These are phyloP conservation scores for Caradrina kadenii DNA, from an alignment of 2,888 invertebrate genomes.

Conservation along the genomic window DNA sequence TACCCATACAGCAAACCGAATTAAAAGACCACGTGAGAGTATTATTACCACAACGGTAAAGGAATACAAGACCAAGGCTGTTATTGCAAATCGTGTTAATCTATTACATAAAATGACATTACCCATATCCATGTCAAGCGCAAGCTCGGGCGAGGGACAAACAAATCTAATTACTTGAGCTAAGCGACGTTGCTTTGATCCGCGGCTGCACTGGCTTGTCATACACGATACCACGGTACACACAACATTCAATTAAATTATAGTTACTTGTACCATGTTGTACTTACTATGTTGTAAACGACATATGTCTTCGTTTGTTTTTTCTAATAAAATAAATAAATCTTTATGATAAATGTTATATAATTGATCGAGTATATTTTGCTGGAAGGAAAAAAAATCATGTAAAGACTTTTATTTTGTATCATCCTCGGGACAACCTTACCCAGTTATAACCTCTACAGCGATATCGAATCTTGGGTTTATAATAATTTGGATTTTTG, in stretches of 20 bases:
- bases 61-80: constrained; percentile 36
- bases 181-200: constrained; percentile 46
- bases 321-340: too few relatives aligned
- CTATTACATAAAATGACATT: constrained; percentile 24
- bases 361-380: too few relatives aligned
- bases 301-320: constrained; percentile 1
- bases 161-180: constrained; percentile 56
- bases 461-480: too few relatives aligned
- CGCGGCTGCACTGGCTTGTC: constrained; percentile 13
- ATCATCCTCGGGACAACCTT: too few relatives aligned
- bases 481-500: too few relatives aligned
- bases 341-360: too few relatives aligned
- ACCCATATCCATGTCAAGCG: constrained; percentile 50
- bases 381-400: too few relatives aligned
- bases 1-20: background rate
- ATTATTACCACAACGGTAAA: background rate
- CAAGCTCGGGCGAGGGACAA: constrained; percentile 32
- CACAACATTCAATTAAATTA: constrained; percentile 25
- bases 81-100: constrained; percentile 32
- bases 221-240: background rate
- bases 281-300: background rate
- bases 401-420: too few relatives aligned
- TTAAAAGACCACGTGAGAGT: constrained; percentile 8
- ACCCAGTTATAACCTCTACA: too few relatives aligned
- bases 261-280: background rate